Conservation (phyloP, 92 coral and sea anemone genomes). For the Ricordea florida region DNA sequence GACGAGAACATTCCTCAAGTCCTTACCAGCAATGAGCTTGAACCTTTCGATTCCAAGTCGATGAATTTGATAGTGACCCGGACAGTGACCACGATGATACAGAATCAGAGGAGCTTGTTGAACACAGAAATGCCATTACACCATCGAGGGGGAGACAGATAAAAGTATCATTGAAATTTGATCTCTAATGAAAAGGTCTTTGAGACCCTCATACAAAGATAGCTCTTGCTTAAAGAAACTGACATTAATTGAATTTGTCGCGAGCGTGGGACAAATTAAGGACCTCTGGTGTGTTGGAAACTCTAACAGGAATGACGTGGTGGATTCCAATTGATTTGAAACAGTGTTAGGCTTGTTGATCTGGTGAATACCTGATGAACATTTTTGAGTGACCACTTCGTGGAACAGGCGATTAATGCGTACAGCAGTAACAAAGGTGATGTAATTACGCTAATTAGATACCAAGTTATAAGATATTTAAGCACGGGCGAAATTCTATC, state of each 20-base stretch:
- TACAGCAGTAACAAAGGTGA: conserved; percentile 1
- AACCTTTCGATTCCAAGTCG: conserved; percentile 29
- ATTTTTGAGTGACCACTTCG: too few relatives aligned
- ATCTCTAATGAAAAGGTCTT: conserved; percentile 16
- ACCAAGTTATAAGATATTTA: background rate
- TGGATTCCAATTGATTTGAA: too few relatives aligned
- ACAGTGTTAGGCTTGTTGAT: too few relatives aligned
- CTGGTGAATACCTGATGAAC: too few relatives aligned
- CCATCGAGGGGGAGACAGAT: conserved; percentile 23
- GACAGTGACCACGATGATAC: conserved; percentile 19
- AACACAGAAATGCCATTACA: conserved; percentile 24
- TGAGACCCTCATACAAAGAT: conserved; percentile 6
- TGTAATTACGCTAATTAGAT: background rate
- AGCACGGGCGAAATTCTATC: background rate
- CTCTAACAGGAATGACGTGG: too few relatives aligned
- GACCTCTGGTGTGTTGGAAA: too few relatives aligned
- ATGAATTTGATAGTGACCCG: conserved; percentile 25
- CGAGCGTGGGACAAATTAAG: too few relatives aligned
- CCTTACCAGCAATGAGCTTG: conserved; percentile 7
- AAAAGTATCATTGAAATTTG: conserved; percentile 25
- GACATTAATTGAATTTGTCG: too few relatives aligned
- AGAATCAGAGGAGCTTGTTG: conserved; percentile 15
- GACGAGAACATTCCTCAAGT: conserved; percentile 35
- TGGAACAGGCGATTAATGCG: background rate
- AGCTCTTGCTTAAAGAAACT: too few relatives aligned